A percentile compares a stretch with the other conserved stretches of the same genome.
Evolutionary conservation across 2,113 vertebrate genomes (phyloP).

Genomic region (Caloenas nicobarica): DNA sequence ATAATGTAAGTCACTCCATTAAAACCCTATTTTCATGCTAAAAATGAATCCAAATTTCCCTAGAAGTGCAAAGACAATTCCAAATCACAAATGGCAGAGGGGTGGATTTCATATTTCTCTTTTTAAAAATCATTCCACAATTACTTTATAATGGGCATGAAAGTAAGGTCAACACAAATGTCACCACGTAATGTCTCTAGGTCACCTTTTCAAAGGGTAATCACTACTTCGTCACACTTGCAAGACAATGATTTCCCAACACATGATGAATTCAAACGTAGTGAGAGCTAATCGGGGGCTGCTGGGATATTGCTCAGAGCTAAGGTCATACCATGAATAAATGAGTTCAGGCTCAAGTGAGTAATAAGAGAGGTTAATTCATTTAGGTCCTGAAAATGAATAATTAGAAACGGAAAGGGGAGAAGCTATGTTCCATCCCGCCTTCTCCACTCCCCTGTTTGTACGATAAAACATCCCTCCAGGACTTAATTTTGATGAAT

Average conservation of each 20-base stretch:
- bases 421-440: not conserved
- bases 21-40: not conserved
- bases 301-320: not conserved
- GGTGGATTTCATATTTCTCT: not conserved
- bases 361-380: not conserved
- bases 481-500: not conserved
- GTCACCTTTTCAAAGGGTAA: conserved; percentile 15
- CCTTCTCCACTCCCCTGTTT: not conserved
- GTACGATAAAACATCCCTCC: fast-evolving
- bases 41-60: not conserved
- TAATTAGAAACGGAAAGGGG: not conserved
- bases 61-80: not conserved
- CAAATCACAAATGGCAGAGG: not conserved
- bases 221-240: not conserved
- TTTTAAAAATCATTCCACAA: not conserved
- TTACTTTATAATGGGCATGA: not conserved
- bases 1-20: not conserved
- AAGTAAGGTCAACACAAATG: not conserved
- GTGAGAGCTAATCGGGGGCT: conserved; percentile 1
- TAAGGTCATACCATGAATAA: not conserved
- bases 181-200: not conserved
- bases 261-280: not conserved
- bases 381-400: not conserved
- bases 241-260: not conserved
- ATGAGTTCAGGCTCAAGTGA: not conserved